Base-by-base conservation (phyloP, 2,888 invertebrate species). In the Folsomia manolachei region DNA sequence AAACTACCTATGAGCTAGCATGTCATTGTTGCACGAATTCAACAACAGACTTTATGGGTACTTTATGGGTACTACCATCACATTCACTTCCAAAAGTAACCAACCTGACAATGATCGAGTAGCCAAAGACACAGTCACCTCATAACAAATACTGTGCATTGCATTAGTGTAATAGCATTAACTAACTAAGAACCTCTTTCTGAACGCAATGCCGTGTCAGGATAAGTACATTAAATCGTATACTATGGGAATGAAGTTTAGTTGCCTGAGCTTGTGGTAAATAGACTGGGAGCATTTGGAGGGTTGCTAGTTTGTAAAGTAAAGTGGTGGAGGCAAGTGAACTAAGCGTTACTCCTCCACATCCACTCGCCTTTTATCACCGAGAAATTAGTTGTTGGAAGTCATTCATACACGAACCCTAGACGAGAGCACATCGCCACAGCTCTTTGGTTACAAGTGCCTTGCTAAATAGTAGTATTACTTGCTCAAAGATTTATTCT, bases 361-460 rank as follows among this genome's bases (percentile, higher is more conserved):
- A n/a, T 39, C 39, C 39, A 39, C 39, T 39, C 39, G 39, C 39
- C 39, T 39, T 39, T 39, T 76, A 79, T 74, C 78, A 75, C 79
- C 74, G 77, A 75, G 76, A 76, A 78, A 79, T 76, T 79, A 78
- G 71, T 74, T 76, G 73, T 75, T 73, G 77, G 74, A 74, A 76
- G 75, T 79, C 79, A 79, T 79, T 79, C 79, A 78, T 74, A 75
- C 72, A 73, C 75, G 69, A 71, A 75, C 77, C 74, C 74, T 71
- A 71, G 75, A 73, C 71, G 71, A 52, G 74, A 72, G 72, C 68
- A 69, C 75, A 75, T 64, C 66, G 18, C 26, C 27, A 25, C 25
- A 52, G 27, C 18, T 19, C 53, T 19, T 14, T 14, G 63, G 23
- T 7, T 9, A n/a, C 56, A 72, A 72, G 68, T 71, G 62, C 21